Evolutionary conservation across 1,140 invertebrate species (phyloP), one percentile per base, ranked within the genome.

Genomic region (Musca domestica): DNA sequence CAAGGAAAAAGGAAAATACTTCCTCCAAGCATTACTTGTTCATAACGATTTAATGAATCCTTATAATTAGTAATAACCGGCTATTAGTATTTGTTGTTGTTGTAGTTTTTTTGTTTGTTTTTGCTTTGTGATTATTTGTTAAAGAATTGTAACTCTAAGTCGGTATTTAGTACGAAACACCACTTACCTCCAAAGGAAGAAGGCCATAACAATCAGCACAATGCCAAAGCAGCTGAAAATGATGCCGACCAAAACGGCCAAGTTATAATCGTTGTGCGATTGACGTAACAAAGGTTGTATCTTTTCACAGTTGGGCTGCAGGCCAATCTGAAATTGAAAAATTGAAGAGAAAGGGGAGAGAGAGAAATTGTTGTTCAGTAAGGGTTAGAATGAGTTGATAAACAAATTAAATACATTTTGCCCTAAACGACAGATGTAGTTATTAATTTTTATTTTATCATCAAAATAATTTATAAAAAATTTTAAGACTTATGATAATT

Each of bases 111-210:
- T 27, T 22, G 22, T 34, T n/a, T n/a, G n/a, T n/a, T n/a, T n/a
- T n/a, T n/a, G n/a, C n/a, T n/a, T n/a, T n/a, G n/a, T n/a, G n/a
- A n/a, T n/a, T 41, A 25, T 54, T 52, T 67, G 25, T 64, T 14
- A 48, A 58, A 47, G n/a, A 63, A 65, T 47, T 2, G 64, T 20
- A 47, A 66, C 15, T 17, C 19, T 10, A 19, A 46, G 6, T n/a
- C 19, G 19, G 27, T 34, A 22, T 71, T 25, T 51, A 67, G 52
- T 25, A 27, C 34, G 67, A 72, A 75, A 56, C 78, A 70, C 78
- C 71, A 85, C 86, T 86, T 85, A 92, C 91, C 90, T 90, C 91
- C 91, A 93, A 25, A 93, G 80, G 67, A 92, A 83, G 79, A 92
- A 88, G 61, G 88, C 88, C 74, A 88, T 84, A 58, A 92, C 86